phyloP scores from a whole-genome alignment of 2,888 invertebrate genomes.

The Drosophila mimetica region DNA sequence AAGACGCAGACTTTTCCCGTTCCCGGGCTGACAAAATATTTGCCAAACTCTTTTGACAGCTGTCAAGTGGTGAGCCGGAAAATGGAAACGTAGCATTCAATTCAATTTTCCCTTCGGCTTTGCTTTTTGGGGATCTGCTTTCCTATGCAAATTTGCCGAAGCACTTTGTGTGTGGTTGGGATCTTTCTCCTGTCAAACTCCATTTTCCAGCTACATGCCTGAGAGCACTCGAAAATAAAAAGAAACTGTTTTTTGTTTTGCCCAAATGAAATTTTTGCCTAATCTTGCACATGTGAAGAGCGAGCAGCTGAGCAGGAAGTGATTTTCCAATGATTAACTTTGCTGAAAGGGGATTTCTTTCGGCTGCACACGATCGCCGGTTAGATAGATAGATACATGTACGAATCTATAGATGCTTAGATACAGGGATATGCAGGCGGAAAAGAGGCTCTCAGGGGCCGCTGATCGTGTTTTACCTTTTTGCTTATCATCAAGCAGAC shows the following conservation, averaged over 20 bases:
- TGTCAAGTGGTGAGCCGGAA: constrained; percentile 70
- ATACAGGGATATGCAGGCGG: constrained; percentile 18
- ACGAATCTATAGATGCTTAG: constrained; percentile 43
- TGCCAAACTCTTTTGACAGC: constrained; percentile 72
- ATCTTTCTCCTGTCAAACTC: constrained; percentile 17
- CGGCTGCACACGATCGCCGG: constrained; percentile 27
- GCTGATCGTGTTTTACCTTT: constrained; percentile 24
- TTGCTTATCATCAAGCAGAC: constrained; percentile 66
- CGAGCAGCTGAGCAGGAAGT: constrained; percentile 75
- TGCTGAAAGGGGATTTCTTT: constrained; percentile 64
- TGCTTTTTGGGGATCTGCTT: constrained; percentile 37
- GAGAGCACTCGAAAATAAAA: constrained; percentile 51
- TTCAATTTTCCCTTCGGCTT: constrained; percentile 19
- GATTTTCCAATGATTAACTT: constrained; percentile 83
- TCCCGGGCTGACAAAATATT: constrained; percentile 70
- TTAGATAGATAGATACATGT: constrained; percentile 43
- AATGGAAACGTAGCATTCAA: constrained; percentile 64
- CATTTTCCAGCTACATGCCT: constrained; percentile 37
- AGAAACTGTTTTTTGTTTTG: constrained; percentile 19
- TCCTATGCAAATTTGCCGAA: constrained; percentile 70
- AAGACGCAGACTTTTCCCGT: constrained; percentile 19
- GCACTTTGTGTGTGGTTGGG: constrained; percentile 63
- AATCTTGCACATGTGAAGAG: constrained; percentile 54
- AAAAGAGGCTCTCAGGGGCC: constrained; percentile 20
- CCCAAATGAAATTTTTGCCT: constrained; percentile 71